Percentiles rank a stretch among this genome's conserved stretches.
These are phyloP conservation scores for Promerops cafer DNA, from an alignment of 2,113 vertebrate genomes.

Conservation along the genomic window DNA sequence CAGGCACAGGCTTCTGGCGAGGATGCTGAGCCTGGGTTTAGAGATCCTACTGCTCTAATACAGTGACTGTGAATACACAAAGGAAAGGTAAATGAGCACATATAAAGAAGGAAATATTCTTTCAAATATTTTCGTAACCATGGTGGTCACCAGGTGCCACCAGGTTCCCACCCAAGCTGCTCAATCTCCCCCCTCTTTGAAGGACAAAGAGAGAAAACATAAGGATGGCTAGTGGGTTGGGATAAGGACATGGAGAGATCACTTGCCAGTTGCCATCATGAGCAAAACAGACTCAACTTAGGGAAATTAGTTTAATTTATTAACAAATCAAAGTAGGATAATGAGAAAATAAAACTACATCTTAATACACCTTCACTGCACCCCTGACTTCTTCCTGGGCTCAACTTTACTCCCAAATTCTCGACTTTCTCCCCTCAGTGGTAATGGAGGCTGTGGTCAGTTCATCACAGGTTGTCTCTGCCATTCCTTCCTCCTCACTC, in stretches of 20 bases:
- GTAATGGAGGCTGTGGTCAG: neutral
- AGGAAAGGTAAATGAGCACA: neutral
- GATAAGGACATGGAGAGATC: neutral
- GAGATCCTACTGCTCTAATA: neutral
- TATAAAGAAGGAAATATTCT: neutral
- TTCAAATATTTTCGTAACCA: neutral
- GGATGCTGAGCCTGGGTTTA: neutral
- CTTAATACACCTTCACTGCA: neutral
- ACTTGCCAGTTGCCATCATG: neutral
- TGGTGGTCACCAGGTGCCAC: neutral
- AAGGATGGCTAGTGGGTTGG: neutral
- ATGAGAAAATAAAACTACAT: neutral
- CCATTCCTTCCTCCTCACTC: neutral
- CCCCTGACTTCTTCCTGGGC: fast-evolving
- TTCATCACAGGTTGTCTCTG: neutral
- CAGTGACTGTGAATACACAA: neutral
- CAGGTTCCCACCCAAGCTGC: neutral
- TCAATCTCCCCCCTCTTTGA: neutral
- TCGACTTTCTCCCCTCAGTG: neutral
- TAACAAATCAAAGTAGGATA: neutral
- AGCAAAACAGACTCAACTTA: neutral
- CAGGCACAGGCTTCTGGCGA: neutral
- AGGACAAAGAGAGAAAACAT: neutral
- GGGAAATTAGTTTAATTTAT: neutral
- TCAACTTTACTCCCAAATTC: neutral